These are phyloP conservation scores for Montipora foliosa DNA, from an alignment of 64 coral and sea anemone genomes.

Conservation along the genomic window DNA sequence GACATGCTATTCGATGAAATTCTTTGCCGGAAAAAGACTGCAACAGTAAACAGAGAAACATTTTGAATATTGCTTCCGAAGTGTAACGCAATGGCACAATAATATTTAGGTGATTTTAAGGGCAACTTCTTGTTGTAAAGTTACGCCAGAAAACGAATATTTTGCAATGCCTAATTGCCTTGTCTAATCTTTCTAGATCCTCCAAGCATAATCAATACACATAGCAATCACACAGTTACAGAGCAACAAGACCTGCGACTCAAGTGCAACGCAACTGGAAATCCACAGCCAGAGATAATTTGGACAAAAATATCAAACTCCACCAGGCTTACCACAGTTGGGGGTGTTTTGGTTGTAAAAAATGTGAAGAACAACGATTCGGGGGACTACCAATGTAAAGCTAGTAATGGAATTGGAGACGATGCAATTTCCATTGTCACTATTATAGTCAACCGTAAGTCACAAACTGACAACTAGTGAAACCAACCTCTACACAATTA, in stretches of 20 bases:
- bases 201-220: neutral
- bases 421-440: neutral
- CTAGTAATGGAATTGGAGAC: constrained; percentile 34
- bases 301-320: neutral
- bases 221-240: neutral
- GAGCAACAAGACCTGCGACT: neutral
- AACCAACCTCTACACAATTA: no score
- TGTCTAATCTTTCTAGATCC: neutral
- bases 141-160: no score
- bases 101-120: no score
- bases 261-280: constrained; percentile 14
- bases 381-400: constrained; percentile 26
- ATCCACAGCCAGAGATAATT: constrained; percentile 19
- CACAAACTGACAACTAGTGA: neutral
- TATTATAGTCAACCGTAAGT: constrained; percentile 9
- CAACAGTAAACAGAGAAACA: no score
- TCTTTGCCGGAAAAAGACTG: no score
- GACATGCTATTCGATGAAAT: no score
- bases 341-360: neutral
- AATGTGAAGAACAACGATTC: constrained; percentile 20
- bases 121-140: no score
- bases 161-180: no score
- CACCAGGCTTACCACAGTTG: no score
- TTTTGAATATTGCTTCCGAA: no score
- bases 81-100: no score